Percentiles rank a stretch among this genome's conserved stretches.
These are phyloP conservation scores for Gorsachius goisagi DNA, from an alignment of 2,113 vertebrate species.

Conservation along the genomic window DNA sequence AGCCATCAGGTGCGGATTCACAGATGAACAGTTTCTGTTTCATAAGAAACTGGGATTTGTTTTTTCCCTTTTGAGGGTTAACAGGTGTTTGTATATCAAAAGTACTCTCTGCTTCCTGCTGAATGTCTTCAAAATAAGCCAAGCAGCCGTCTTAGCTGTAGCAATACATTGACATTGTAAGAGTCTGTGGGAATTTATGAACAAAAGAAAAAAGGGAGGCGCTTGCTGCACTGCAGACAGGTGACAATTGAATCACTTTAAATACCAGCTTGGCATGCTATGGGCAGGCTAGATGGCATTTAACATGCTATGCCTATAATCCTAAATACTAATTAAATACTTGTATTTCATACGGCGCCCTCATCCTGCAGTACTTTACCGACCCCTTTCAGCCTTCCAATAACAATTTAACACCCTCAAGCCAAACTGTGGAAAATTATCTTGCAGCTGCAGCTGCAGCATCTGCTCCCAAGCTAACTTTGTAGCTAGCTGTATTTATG, in stretches of 20 bases:
- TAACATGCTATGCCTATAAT: background rate
- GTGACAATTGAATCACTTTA: background rate
- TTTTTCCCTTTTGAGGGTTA: background rate
- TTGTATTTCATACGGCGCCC: background rate
- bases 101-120: background rate
- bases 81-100: background rate
- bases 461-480: background rate
- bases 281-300: background rate
- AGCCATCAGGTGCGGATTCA: background rate
- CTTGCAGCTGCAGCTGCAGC: constrained; percentile 7
- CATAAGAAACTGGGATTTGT: background rate
- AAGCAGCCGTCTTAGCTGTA: background rate
- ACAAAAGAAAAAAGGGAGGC: background rate
- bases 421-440: background rate
- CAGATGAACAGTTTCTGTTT: background rate
- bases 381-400: background rate
- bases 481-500: background rate
- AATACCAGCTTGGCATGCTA: background rate
- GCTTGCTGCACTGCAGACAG: background rate
- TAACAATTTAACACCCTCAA: background rate
- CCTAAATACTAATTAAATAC: constrained; percentile 29
- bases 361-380: background rate
- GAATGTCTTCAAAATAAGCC: background rate
- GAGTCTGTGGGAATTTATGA: background rate
- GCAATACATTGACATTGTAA: background rate